These are phyloP conservation scores for Phoenoteleia sp. DNA, from an alignment of 2,888 invertebrate genomes.

Conservation along the genomic window DNA sequence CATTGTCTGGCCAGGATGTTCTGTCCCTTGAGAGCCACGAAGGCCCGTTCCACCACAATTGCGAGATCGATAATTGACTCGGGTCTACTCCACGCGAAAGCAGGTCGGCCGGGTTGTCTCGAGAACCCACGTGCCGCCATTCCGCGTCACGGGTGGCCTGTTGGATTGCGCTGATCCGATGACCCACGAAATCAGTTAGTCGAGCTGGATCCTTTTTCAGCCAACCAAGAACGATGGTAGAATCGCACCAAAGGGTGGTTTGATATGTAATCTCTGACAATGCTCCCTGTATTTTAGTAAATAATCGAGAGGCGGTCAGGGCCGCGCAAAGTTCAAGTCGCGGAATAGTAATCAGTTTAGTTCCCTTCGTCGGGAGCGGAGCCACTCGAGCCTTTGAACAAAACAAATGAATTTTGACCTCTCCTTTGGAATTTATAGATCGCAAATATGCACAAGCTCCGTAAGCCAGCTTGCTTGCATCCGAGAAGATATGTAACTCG, in stretches of 20 bases:
- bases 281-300: neutral
- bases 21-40: no score
- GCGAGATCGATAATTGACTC: neutral
- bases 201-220: neutral
- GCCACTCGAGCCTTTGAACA: slow-evolving; percentile 54
- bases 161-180: slow-evolving; percentile 1
- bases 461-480: slow-evolving; percentile 32
- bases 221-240: neutral
- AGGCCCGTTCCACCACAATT: no score
- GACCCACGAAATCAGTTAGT: slow-evolving; percentile 3
- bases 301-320: neutral
- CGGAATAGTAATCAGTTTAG: slow-evolving; percentile 32
- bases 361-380: slow-evolving; percentile 17
- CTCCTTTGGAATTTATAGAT: neutral
- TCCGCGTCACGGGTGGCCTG: neutral
- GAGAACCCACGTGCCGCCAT: neutral
- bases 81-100: neutral
- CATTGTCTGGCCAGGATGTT: no score
- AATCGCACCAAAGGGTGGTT: slow-evolving; percentile 9
- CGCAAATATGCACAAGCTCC: slow-evolving; percentile 35
- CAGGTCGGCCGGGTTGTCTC: slow-evolving; percentile 2
- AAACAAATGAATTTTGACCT: neutral
- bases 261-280: neutral
- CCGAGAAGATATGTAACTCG: slow-evolving; percentile 33
- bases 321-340: slow-evolving; percentile 34